Evolutionary conservation across 2,888 invertebrate species (phyloP), one percentile per base, ranked within the genome.

Genomic region (Drosophila affinis): DNA sequence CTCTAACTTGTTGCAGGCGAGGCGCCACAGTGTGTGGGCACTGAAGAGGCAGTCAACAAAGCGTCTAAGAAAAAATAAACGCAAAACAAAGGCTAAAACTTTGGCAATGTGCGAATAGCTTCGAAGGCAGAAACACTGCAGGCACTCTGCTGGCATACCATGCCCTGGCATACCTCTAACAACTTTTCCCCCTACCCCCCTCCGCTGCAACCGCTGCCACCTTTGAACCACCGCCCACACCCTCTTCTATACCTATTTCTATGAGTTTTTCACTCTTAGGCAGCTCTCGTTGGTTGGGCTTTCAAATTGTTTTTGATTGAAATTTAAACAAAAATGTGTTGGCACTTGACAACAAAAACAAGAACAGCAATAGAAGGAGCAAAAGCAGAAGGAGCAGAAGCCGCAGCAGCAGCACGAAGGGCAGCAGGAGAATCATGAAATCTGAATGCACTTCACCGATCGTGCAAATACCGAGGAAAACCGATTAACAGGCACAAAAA

Each of bases 251-350:
- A 14, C 56, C 10, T 27, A 10, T 27, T 60, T 57, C 58, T 24
- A n/a, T 2, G 29, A 29, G 29, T 29, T 10, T 14, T 21, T 10
- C 32, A 34, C 62, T 9, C 49, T 71, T n/a, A 82, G 76, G 73
- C 73, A 64, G 77, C 88, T 72, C 17, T 21, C 14, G 44, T 14
- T 39, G 39, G 44, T 6, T n/a, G 39, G n/a, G 14, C 39, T 76
- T 75, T 63, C 58, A 86, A 86, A 85, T 88, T 82, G 78, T 86
- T 88, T 85, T 72, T 82, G 68, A 83, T 88, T 76, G 80, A 88
- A 88, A 79, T 88, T 84, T 82, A 75, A 86, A 80, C 86, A 83
- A 76, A 85, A 75, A 72, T 60, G 68, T 76, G 63, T 56, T 55
- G 62, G 67, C 67, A 56, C 59, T 69, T 72, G 63, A 61, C 56